Evolutionary conservation across 2,797 vertebrate species (phyloP).

Genomic region (Tapirus indicus): DNA sequence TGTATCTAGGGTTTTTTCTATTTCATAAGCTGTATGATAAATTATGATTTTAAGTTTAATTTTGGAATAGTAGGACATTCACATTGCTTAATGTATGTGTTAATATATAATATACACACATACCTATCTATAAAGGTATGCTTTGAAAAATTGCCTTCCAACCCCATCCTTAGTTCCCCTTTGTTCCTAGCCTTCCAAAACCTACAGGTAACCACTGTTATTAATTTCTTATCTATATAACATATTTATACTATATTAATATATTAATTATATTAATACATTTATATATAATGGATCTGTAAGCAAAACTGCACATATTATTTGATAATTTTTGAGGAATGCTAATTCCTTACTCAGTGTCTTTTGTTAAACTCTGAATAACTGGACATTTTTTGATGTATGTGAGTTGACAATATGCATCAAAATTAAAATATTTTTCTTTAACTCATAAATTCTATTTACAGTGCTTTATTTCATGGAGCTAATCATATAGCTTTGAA

Average conservation of each 20-base stretch:
- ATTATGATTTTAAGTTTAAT: constrained; percentile 11
- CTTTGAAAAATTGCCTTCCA: constrained; percentile 12
- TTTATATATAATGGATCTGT: not conserved
- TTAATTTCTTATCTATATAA: not conserved
- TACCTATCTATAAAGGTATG: not conserved
- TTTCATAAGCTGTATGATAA: not conserved
- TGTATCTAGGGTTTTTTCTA: not conserved
- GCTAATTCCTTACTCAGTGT: not conserved
- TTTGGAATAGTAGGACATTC: not conserved
- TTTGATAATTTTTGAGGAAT: constrained; percentile 50
- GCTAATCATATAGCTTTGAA: not conserved
- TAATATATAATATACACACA: not conserved
- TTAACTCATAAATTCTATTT: not conserved
- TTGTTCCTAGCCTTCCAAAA: not conserved
- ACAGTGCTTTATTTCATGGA: not conserved
- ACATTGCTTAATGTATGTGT: not conserved
- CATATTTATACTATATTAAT: not conserved
- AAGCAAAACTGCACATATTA: not conserved
- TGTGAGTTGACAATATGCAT: not conserved
- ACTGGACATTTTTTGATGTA: not conserved
- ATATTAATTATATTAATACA: not conserved
- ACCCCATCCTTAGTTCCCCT: not conserved
- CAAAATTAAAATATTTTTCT: not conserved
- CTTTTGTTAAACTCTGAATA: not conserved
- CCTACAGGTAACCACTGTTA: not conserved